Evolutionary conservation across 1,140 invertebrate species (phyloP).

Genomic region (Delia radicum): DNA sequence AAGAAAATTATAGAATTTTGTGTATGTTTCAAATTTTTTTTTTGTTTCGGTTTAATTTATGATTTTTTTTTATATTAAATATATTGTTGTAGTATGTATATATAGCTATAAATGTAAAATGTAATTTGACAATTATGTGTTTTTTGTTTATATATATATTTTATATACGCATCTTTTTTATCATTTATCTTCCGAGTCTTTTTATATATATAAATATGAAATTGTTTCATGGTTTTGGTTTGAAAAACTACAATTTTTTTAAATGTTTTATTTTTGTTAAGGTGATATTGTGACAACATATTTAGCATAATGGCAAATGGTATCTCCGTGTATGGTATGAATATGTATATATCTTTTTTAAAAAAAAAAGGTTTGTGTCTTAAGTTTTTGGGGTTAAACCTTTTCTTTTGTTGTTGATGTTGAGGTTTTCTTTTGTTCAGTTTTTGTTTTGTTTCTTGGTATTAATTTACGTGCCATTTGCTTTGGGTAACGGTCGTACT

Average conservation of each 20-base stretch:
- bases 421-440: slow-evolving; percentile 22
- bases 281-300: slow-evolving; percentile 24
- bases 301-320: slow-evolving; percentile 18
- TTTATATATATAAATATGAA: slow-evolving; percentile 20
- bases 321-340: slow-evolving; percentile 14
- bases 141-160: neutral
- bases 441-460: neutral
- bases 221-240: slow-evolving; percentile 8
- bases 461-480: slow-evolving; percentile 57
- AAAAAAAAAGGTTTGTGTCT: neutral
- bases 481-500: slow-evolving; percentile 80
- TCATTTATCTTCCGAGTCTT: slow-evolving; percentile 1
- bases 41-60: neutral
- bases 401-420: neutral
- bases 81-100: slow-evolving; percentile 8
- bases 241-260: slow-evolving; percentile 15
- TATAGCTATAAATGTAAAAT: slow-evolving; percentile 13
- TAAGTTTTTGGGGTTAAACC: neutral
- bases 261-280: neutral
- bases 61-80: slow-evolving; percentile 45
- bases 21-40: too few relatives aligned
- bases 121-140: slow-evolving; percentile 23
- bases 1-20: too few relatives aligned
- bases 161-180: neutral
- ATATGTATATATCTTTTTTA: slow-evolving; percentile 6